phyloP scores from a whole-genome alignment of 2,113 vertebrate species.

The Microtus oregoni region DNA sequence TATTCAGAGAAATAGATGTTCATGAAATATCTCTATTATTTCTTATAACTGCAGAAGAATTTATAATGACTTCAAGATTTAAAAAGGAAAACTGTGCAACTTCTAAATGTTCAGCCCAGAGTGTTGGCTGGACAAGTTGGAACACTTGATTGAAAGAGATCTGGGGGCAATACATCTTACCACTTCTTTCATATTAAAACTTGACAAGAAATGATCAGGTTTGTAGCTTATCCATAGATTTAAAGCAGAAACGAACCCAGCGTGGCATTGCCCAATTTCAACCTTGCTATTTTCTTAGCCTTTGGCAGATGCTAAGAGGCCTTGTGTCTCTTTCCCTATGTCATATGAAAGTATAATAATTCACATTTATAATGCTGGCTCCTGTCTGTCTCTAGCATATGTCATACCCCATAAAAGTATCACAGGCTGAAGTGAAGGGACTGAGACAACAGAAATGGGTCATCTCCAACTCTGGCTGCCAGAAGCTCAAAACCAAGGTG shows the following conservation, averaged over 20 bases:
- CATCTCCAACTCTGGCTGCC: neutral
- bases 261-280: neutral
- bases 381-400: neutral
- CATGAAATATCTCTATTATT: neutral
- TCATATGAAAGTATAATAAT: constrained; percentile 26
- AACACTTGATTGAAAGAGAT: constrained; percentile 2
- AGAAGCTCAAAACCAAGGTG: constrained; percentile 10
- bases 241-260: neutral
- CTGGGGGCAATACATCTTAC: neutral
- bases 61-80: constrained; percentile 40
- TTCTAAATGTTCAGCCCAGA: constrained; percentile 39
- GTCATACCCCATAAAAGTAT: neutral
- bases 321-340: neutral
- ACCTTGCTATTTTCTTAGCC: neutral
- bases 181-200: neutral
- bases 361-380: neutral
- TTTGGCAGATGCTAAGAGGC: constrained; percentile 28
- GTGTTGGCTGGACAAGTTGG: neutral
- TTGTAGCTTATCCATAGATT: neutral
- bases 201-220: neutral
- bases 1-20: constrained; percentile 11
- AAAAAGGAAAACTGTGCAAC: neutral
- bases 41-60: too few relatives aligned
- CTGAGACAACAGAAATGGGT: neutral
- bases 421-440: neutral